These are phyloP conservation scores for Emys orbicularis DNA, from an alignment of 2,797 vertebrate genomes.

Conservation along the genomic window DNA sequence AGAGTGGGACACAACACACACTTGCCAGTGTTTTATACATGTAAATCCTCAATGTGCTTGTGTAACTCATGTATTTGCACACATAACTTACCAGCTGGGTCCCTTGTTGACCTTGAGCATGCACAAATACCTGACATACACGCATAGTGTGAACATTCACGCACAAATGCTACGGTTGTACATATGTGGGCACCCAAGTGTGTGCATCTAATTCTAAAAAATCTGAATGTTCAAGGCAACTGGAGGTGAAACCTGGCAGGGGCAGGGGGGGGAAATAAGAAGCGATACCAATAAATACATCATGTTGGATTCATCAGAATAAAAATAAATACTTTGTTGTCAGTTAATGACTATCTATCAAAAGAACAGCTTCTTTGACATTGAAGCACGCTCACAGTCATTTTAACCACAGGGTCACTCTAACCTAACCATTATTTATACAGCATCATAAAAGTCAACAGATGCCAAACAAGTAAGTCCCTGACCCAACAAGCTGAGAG, in stretches of 20 bases:
- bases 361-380: not conserved
- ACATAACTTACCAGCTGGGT: not conserved
- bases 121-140: not conserved
- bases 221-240: rapidly evolving
- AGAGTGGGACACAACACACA: not conserved
- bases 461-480: not conserved
- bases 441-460: rapidly evolving
- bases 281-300: rapidly evolving
- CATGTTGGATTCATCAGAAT: rapidly evolving
- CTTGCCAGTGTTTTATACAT: not conserved
- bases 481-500: rapidly evolving
- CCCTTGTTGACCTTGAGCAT: not conserved
- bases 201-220: not conserved
- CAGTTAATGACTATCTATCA: rapidly evolving
- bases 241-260: rapidly evolving
- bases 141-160: not conserved
- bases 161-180: not conserved
- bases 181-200: not conserved
- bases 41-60: not conserved
- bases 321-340: rapidly evolving
- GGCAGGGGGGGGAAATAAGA: rapidly evolving
- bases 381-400: not conserved
- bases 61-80: not conserved
- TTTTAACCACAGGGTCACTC: not conserved
- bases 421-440: rapidly evolving